These are phyloP conservation scores for Scaeva pyrastri DNA, from an alignment of 2,888 invertebrate genomes.

Conservation along the genomic window DNA sequence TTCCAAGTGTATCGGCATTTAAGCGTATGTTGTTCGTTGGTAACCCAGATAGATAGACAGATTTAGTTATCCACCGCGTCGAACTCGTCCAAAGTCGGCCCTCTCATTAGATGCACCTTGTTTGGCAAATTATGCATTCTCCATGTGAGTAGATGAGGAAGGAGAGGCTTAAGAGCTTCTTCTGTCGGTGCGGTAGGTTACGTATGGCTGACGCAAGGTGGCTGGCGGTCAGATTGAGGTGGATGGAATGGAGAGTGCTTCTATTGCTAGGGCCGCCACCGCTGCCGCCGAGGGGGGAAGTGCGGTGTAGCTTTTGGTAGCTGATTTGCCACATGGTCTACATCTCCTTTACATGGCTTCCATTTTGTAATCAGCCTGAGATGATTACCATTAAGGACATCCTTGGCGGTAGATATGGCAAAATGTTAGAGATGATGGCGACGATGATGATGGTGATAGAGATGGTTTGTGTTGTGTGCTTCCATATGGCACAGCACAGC, in stretches of 20 bases:
- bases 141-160: not conserved
- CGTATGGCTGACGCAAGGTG: not conserved
- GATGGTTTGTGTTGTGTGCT: not conserved
- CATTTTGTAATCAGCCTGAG: constrained; percentile 73
- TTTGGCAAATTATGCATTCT: constrained; percentile 69
- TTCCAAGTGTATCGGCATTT: not conserved
- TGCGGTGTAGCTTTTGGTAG: constrained; percentile 58
- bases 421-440: constrained; percentile 9
- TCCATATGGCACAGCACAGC: constrained; percentile 5
- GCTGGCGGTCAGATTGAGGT: constrained; percentile 18
- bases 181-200: not conserved
- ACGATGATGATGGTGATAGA: not conserved
- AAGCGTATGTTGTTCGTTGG: too few species aligned
- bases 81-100: constrained; percentile 53
- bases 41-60: constrained; percentile 29
- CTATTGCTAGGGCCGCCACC: not conserved
- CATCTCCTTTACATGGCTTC: constrained; percentile 56
- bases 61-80: constrained; percentile 50
- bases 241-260: not conserved
- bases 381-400: constrained; percentile 74
- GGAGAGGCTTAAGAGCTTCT: not conserved
- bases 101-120: constrained; percentile 72
- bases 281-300: too few species aligned
- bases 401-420: constrained; percentile 48
- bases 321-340: constrained; percentile 67